These are phyloP conservation scores for Clunio marinus DNA, from an alignment of 2,888 invertebrate genomes.

Conservation along the genomic window DNA sequence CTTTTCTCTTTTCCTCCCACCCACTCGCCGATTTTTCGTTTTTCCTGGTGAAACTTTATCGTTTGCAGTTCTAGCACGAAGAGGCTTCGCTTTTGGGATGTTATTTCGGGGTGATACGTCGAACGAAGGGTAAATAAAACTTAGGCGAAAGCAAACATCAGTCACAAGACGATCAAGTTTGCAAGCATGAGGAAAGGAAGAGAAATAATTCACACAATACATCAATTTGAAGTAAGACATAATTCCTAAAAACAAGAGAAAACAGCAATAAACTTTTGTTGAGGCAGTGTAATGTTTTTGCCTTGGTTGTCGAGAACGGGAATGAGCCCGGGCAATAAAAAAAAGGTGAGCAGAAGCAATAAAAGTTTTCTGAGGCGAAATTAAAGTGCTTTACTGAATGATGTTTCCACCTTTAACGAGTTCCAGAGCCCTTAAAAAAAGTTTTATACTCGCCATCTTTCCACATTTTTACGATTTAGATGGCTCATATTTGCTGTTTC, in stretches of 20 bases:
- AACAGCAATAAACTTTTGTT: not conserved
- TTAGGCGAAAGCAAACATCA: too few relatives aligned
- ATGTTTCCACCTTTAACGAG: slow-evolving; percentile 7
- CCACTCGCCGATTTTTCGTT: too few relatives aligned
- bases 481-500: not conserved
- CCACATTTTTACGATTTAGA: not conserved
- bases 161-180: not conserved
- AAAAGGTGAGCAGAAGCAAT: slow-evolving; percentile 11
- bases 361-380: not conserved
- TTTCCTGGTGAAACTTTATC: too few relatives aligned
- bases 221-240: slow-evolving; percentile 11
- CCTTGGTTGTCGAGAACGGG: too few relatives aligned
- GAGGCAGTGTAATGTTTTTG: not conserved
- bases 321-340: slow-evolving; percentile 13
- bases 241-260: not conserved
- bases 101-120: not conserved
- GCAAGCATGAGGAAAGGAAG: not conserved
- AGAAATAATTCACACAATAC: not conserved
- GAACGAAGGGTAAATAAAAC: not conserved
- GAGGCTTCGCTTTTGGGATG: too few relatives aligned
- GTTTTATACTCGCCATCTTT: not conserved
- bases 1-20: not conserved
- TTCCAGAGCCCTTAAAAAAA: not conserved
- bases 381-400: not conserved
- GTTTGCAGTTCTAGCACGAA: too few relatives aligned